Evolutionary conservation across 2,888 invertebrate species (phyloP).

Genomic region (Orthosia incerta): DNA sequence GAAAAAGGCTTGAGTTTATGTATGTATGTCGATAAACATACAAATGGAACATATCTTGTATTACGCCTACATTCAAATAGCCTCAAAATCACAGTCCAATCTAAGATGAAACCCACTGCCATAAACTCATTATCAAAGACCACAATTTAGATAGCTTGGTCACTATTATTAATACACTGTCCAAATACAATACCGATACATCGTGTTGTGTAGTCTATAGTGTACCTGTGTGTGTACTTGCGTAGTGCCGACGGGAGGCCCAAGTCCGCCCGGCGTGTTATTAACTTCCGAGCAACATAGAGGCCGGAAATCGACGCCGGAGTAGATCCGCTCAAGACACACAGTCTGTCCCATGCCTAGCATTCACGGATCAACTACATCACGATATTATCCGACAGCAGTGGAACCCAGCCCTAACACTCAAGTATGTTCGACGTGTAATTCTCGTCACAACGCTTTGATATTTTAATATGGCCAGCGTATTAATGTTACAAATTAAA

Average conservation of each 20-base stretch:
- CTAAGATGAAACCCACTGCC: constrained; percentile 9
- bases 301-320: constrained; percentile 82
- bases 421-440: constrained; percentile 10
- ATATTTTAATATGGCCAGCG: constrained; percentile 28
- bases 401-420: constrained; percentile 20
- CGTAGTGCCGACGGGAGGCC: constrained; percentile 35
- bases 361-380: constrained; percentile 23
- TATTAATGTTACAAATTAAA: constrained; percentile 45
- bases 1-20: too few species aligned
- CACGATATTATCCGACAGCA: constrained; percentile 15
- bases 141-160: constrained; percentile 50
- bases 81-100: not conserved
- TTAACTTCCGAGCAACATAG: constrained; percentile 80
- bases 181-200: constrained; percentile 14
- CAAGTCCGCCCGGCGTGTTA: constrained; percentile 77
- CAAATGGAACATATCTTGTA: not conserved
- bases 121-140: constrained; percentile 18
- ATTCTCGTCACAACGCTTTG: constrained; percentile 23
- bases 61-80: not conserved
- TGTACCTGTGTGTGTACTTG: constrained; percentile 18
- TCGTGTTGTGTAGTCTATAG: not conserved
- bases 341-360: constrained; percentile 50
- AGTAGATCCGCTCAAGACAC: constrained; percentile 70
- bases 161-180: constrained; percentile 18
- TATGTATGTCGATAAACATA: not conserved